A percentile compares a stretch with the other conserved stretches of the same genome.
Evolutionary conservation across 2,797 vertebrate genomes (phyloP).

Genomic region (Sardinella longiceps): DNA sequence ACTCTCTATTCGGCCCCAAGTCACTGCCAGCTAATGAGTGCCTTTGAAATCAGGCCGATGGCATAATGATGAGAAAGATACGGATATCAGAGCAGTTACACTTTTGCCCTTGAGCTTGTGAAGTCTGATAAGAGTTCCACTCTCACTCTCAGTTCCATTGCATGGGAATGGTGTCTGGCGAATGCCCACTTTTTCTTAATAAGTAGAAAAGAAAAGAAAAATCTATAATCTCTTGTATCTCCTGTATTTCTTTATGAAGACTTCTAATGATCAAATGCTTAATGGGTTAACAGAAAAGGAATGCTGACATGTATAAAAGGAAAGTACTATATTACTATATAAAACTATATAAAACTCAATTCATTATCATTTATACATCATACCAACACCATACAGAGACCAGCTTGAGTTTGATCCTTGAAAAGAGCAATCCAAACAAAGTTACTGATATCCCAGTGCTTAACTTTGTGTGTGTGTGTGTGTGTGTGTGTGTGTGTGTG

Average conservation of each 20-base stretch:
- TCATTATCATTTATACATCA: background rate
- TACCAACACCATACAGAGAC: background rate
- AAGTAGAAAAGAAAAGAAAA: too few species aligned
- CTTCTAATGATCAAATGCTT: too few species aligned
- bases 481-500: conserved; percentile 29
- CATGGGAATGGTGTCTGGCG: background rate
- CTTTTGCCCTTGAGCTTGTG: conserved; percentile 8
- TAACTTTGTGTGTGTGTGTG: conserved; percentile 39
- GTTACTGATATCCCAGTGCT: background rate
- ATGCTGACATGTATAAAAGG: too few species aligned
- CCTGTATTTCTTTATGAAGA: too few species aligned
- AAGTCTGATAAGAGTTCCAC: background rate
- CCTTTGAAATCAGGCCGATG: background rate
- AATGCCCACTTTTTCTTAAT: background rate
- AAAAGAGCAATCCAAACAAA: background rate
- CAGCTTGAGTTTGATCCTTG: background rate
- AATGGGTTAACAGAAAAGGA: too few species aligned
- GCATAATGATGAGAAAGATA: background rate
- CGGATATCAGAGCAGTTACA: background rate
- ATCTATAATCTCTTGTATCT: too few species aligned
- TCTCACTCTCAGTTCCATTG: background rate
- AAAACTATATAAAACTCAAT: background rate
- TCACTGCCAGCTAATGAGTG: background rate
- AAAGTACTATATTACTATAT: background rate
- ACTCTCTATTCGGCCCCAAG: background rate